Evolutionary conservation across 2,113 vertebrate species (phyloP).

Genomic region (Passer montanus): DNA sequence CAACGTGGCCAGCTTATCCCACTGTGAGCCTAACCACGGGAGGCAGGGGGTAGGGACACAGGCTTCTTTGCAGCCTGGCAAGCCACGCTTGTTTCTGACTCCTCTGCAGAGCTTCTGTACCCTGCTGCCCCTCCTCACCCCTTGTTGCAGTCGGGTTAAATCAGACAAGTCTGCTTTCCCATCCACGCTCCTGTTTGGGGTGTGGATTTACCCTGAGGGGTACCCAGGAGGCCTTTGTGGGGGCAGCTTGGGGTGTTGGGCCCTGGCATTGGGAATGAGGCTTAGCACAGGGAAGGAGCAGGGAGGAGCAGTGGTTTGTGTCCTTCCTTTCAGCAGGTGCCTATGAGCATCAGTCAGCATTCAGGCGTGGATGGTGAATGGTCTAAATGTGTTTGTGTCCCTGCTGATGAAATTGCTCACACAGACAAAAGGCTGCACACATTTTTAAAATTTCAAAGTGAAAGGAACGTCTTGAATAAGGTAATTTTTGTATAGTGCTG

Average conservation of each 20-base stretch:
- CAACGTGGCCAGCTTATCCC: not conserved
- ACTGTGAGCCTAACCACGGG: accelerated
- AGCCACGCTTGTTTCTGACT: not conserved
- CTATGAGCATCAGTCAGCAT: not conserved
- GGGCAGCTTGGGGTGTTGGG: not conserved
- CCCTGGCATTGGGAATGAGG: not conserved
- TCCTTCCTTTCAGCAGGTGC: not conserved
- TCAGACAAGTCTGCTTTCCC: not conserved
- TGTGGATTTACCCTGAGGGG: not conserved
- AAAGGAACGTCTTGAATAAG: not conserved
- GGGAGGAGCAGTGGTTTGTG: not conserved
- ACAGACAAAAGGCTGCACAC: not conserved
- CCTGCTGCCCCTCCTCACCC: not conserved
- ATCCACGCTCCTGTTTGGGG: not conserved
- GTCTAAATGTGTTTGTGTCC: not conserved
- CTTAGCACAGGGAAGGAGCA: not conserved
- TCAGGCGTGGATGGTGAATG: not conserved
- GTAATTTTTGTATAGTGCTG: not conserved
- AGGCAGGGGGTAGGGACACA: accelerated
- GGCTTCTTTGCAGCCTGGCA: not conserved
- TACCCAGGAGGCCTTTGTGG: not conserved
- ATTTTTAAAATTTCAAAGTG: not conserved
- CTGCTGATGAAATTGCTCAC: not conserved
- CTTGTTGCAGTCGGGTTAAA: not conserved
- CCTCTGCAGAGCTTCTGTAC: not conserved